These are phyloP conservation scores for Erpobdella octoculata DNA, from an alignment of 2,888 invertebrate genomes.

Conservation along the genomic window DNA sequence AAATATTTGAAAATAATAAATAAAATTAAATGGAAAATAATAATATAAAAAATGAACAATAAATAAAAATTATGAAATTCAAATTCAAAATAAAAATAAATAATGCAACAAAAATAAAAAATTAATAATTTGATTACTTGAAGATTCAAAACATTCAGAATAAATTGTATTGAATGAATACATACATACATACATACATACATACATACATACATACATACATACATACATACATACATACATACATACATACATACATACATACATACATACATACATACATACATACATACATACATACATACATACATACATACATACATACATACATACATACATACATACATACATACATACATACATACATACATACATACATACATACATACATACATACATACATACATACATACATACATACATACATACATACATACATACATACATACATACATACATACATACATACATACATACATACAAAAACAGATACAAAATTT, in stretches of 20 bases:
- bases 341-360: slow-evolving; percentile 1
- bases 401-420: slow-evolving; percentile 1
- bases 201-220: slow-evolving; percentile 1
- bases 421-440: slow-evolving; percentile 1
- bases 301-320: slow-evolving; percentile 1
- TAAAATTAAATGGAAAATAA: no score
- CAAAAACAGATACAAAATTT: no score
- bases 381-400: slow-evolving; percentile 1
- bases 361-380: slow-evolving; percentile 1
- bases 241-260: not conserved
- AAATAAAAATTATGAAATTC: no score
- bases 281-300: slow-evolving; percentile 1
- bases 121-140: no score
- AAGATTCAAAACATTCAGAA: no score
- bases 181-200: slow-evolving; percentile 1
- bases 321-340: slow-evolving; percentile 1
- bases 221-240: not conserved
- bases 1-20: no score
- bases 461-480: slow-evolving; percentile 1
- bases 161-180: no score
- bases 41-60: no score
- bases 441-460: slow-evolving; percentile 1
- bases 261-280: not conserved
- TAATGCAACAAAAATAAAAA: no score
- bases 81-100: no score